phyloP scores from a whole-genome alignment of 2,113 vertebrate genomes.

The Pomatostomus ruficeps region DNA sequence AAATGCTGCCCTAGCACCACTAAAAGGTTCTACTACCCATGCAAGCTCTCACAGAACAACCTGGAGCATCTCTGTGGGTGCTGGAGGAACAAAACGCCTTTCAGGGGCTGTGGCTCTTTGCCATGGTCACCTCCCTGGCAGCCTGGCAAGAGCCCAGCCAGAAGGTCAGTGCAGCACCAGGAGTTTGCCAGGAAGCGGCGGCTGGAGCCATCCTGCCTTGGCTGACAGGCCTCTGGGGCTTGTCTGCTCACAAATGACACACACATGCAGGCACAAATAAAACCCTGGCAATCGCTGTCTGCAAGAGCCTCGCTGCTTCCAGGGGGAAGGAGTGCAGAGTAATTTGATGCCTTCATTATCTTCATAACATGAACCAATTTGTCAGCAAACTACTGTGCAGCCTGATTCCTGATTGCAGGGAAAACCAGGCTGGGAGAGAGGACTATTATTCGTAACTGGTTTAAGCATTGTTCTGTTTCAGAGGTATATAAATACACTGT shows the following conservation, averaged over 20 bases:
- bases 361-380: constrained; percentile 60
- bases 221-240: constrained; percentile 4
- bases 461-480: constrained; percentile 19
- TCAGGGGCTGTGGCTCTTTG: not conserved
- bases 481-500: constrained; percentile 33
- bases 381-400: constrained; percentile 58
- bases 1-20: not conserved
- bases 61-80: not conserved
- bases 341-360: constrained; percentile 68
- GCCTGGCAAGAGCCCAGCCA: not conserved
- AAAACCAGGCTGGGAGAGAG: constrained; percentile 17
- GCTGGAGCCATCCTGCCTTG: not conserved
- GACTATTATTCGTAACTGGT: constrained; percentile 27
- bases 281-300: constrained; percentile 33
- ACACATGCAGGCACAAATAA: not conserved
- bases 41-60: not conserved
- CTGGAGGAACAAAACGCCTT: not conserved
- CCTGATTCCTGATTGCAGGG: constrained; percentile 34
- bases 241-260: constrained; percentile 1
- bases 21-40: not conserved
- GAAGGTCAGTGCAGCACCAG: not conserved
- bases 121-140: not conserved
- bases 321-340: constrained; percentile 49
- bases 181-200: not conserved
- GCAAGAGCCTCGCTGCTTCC: constrained; percentile 25